A percentile compares a stretch with the other conserved stretches of the same genome.
phyloP scores from a whole-genome alignment of 2,888 invertebrate species.

The Mylabris sibirica region DNA sequence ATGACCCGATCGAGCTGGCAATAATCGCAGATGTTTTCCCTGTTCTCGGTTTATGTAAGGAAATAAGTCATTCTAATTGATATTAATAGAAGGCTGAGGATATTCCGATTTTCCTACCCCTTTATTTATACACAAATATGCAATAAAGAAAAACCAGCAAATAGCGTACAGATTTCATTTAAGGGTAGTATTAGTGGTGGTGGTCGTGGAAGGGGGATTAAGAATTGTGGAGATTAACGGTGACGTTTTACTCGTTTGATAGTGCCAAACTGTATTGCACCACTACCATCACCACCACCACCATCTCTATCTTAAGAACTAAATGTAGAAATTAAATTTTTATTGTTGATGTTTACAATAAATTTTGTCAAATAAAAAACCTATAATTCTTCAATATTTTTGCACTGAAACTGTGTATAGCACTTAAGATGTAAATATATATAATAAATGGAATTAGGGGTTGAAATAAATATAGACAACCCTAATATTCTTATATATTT shows the following conservation, averaged over 20 bases:
- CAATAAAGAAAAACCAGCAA: background rate
- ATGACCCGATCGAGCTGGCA: conserved; percentile 22
- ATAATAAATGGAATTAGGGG: background rate
- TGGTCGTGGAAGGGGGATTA: background rate
- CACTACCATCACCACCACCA: too few species aligned
- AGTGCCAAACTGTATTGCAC: too few species aligned
- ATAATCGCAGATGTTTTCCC: conserved; percentile 35
- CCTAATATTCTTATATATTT: background rate
- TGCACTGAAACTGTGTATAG: conserved; percentile 6
- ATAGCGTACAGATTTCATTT: background rate
- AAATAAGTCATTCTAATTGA: conserved; percentile 32
- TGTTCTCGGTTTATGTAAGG: too few species aligned
- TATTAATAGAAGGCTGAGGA: background rate
- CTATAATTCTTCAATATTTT: background rate
- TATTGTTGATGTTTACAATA: background rate
- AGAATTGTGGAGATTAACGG: too few species aligned
- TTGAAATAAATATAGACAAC: background rate
- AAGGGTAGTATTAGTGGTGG: background rate
- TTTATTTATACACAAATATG: background rate
- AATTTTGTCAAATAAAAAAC: background rate
- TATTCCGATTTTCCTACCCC: background rate
- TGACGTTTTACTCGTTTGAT: too few species aligned
- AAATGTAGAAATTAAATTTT: background rate
- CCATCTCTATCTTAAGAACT: background rate
- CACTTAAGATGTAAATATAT: background rate